Base-by-base conservation (phyloP, 2,113 vertebrate genomes). In the Eulemur rufifrons region DNA sequence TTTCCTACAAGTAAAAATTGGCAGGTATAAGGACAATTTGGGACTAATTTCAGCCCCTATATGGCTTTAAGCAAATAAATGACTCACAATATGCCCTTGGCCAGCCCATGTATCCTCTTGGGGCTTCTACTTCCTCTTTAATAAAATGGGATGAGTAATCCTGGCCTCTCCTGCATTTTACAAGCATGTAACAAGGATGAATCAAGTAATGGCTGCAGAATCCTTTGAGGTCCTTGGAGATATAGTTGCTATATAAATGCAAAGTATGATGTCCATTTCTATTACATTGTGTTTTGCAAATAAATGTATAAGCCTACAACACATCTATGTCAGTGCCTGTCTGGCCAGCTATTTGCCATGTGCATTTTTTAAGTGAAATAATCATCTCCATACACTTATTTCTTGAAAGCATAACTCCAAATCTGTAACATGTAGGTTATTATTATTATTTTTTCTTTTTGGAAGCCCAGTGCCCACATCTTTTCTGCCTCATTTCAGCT, bases 241-340 rank as follows among this genome's bases (percentile, higher is more conserved):
- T 87, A 97, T 81, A 77, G 86, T 91, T 95, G 97, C 96, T 97
- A 96, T 98, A 97, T 98, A 98, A 98, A 98, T 98, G 98, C 96
- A 98, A 98, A 98, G 86, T 95, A 74, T 96, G 91, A 95, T 82
- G 97, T 87, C 94, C 71, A 66, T 97, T 97, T 95, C 96, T 89
- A 91, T 96, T 89, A 95, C 85, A 91, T 59, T 85, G 95, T 90
- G 95, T 95, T 97, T 95, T 96, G 86, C 95, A 98, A 90, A 92
- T 97, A 97, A 88, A 96, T 88, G 94, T 74, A 54, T 89, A 93
- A 91, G 91, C 56, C 56, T 87, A n/a, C 34, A 94, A 86, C 92
- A 90, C 82, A 94, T 80, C 61, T 92, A 86, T 92, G 87, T 82
- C 84, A 90, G 42, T 66, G 54, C 37, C 50, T 61, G 52, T 71